phyloP scores from a whole-genome alignment of 2,888 invertebrate genomes.

The Sericinus montela region DNA sequence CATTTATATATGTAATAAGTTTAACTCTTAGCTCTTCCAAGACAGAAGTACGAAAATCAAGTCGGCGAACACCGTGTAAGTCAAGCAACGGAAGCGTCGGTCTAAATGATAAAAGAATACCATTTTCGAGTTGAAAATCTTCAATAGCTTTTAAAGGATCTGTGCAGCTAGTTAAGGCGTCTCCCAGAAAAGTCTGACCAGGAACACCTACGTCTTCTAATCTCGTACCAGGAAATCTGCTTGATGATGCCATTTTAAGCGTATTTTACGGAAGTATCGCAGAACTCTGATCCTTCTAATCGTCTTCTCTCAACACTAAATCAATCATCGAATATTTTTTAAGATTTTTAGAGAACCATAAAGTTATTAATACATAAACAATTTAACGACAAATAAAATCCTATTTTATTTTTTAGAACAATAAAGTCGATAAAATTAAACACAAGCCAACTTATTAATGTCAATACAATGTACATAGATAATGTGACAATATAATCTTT shows the following conservation, averaged over 20 bases:
- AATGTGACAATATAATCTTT: no score
- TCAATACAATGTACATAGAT: no score
- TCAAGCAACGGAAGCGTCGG: slow-evolving; percentile 97
- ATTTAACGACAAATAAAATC: no score
- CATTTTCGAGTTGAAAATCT: slow-evolving; percentile 97
- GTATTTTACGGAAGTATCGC: no score
- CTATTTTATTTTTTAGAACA: no score
- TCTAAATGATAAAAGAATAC: slow-evolving; percentile 91
- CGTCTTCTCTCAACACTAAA: no score
- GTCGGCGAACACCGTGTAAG: slow-evolving; percentile 93
- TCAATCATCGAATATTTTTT: no score
- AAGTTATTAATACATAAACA: no score
- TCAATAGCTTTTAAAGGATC: slow-evolving; percentile 99
- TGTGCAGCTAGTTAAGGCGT: slow-evolving; percentile 96
- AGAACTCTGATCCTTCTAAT: no score
- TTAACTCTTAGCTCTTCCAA: slow-evolving; percentile 86
- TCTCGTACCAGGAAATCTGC: slow-evolving; percentile 79
- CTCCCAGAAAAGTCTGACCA: slow-evolving; percentile 90
- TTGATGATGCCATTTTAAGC: slow-evolving; percentile 67
- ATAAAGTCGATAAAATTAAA: no score
- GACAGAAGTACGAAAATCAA: slow-evolving; percentile 97
- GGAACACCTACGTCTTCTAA: slow-evolving; percentile 92
- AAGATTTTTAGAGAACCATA: no score
- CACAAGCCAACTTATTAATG: no score
- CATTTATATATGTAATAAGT: slow-evolving; percentile 89